Evolutionary conservation across 2,888 invertebrate genomes (phyloP).

Genomic region (Emmelina monodactyla): DNA sequence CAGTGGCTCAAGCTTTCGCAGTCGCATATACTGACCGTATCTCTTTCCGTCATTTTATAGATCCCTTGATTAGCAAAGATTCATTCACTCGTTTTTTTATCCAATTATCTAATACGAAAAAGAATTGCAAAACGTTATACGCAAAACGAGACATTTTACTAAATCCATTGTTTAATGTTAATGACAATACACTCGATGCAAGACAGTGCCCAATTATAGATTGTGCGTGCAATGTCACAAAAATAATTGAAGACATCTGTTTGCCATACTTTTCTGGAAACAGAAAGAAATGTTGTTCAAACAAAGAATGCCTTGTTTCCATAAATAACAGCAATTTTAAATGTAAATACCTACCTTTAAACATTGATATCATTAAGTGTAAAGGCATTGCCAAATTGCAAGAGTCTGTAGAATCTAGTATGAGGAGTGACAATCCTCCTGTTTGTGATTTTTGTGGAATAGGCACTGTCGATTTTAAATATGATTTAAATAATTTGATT

Average conservation of each 20-base stretch:
- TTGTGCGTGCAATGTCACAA: conserved; percentile 9
- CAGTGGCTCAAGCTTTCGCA: conserved; percentile 6
- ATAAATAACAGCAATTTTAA: conserved; percentile 6
- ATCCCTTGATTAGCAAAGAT: conserved; percentile 8
- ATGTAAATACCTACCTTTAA: conserved; percentile 10
- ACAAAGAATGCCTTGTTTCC: conserved; percentile 6
- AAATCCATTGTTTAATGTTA: not conserved
- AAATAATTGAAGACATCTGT: conserved; percentile 9
- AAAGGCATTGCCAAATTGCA: conserved; percentile 11
- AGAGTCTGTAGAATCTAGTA: conserved; percentile 11
- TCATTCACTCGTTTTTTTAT: conserved; percentile 7
- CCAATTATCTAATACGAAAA: not conserved
- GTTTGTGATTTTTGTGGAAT: conserved; percentile 9
- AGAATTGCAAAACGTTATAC: not conserved
- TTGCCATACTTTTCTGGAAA: conserved; percentile 5
- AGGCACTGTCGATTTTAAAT: conserved; percentile 8
- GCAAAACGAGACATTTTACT: not conserved
- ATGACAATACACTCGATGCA: not conserved
- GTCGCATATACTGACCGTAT: conserved; percentile 4
- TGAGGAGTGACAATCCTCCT: conserved; percentile 8
- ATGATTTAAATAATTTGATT: conserved; percentile 10
- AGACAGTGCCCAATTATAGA: conserved; percentile 7
- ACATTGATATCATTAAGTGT: conserved; percentile 6
- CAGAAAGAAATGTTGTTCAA: conserved; percentile 8
- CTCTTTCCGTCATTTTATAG: conserved; percentile 4